Conservation (phyloP, 2,888 invertebrate genomes). For the Acleris literana region DNA sequence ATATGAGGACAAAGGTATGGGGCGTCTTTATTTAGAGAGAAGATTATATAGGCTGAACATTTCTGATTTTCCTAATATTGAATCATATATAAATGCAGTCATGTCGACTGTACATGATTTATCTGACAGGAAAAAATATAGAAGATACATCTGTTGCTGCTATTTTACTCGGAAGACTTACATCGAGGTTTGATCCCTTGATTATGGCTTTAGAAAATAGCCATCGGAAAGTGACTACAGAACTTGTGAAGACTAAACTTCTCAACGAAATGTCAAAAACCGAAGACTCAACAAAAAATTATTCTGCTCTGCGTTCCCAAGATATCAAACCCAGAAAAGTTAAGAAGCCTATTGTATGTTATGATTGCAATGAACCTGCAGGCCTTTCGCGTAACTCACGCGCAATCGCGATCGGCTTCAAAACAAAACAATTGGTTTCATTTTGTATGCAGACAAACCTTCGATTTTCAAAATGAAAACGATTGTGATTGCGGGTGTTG, state of each 20-base stretch:
- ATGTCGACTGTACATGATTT: no score
- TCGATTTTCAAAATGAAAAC: no score
- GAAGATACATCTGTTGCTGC: slow-evolving; percentile 15
- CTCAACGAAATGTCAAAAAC: slow-evolving; percentile 12
- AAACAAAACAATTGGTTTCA: no score
- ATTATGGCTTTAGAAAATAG: slow-evolving; percentile 16
- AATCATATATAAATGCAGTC: no score
- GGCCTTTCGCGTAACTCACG: no score
- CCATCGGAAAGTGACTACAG: slow-evolving; percentile 1
- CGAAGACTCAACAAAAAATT: not conserved
- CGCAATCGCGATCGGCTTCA: no score
- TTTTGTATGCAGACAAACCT: no score
- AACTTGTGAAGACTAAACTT: not conserved
- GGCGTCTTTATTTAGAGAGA: slow-evolving; percentile 18
- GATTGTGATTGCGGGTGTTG: no score
- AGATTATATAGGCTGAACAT: slow-evolving; percentile 10
- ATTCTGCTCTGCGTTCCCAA: not conserved
- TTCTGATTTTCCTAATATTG: not conserved
- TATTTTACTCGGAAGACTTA: slow-evolving; percentile 25
- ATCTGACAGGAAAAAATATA: not conserved
- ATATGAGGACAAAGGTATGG: slow-evolving; percentile 21
- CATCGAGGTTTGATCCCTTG: not conserved
- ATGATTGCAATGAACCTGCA: slow-evolving; percentile 22
- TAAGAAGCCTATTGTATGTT: slow-evolving; percentile 15
- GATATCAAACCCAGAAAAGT: not conserved